Evolutionary conservation across 2,888 invertebrate genomes (phyloP).

Genomic region (Phortica okadai): DNA sequence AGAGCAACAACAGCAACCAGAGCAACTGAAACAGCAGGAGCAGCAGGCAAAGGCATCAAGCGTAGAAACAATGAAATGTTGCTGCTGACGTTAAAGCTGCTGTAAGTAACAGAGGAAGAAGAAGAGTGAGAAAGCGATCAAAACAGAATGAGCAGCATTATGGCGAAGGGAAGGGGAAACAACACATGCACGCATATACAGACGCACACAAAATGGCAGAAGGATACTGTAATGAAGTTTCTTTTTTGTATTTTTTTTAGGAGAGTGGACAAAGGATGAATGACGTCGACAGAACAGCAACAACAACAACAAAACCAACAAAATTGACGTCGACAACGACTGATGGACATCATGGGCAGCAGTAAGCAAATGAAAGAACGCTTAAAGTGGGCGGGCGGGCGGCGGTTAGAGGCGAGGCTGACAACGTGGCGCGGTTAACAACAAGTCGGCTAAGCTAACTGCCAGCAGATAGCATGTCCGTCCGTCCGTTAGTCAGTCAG

Average conservation of each 20-base stretch:
- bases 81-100: background rate
- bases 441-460: background rate
- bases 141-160: background rate
- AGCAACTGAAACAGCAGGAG: background rate
- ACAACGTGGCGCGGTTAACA: background rate
- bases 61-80: slow-evolving; percentile 14
- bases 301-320: slow-evolving; percentile 34
- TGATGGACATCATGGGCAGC: slow-evolving; percentile 6
- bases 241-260: background rate
- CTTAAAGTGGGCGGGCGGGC: background rate
- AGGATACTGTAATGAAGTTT: slow-evolving; percentile 60
- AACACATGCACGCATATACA: background rate
- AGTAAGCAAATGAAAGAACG: slow-evolving; percentile 13
- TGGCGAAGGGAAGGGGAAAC: background rate
- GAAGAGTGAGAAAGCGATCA: background rate
- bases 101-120: background rate
- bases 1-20: slow-evolving; percentile 2
- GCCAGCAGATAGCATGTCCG: slow-evolving; percentile 42
- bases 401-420: background rate
- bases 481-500: slow-evolving; percentile 54
- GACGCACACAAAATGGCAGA: background rate
- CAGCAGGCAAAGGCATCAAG: too few relatives aligned
- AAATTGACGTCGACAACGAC: background rate
- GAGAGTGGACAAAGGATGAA: slow-evolving; percentile 16
- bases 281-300: slow-evolving; percentile 40